These are phyloP conservation scores for Fabriciana adippe DNA, from an alignment of 2,888 invertebrate genomes.

Conservation along the genomic window DNA sequence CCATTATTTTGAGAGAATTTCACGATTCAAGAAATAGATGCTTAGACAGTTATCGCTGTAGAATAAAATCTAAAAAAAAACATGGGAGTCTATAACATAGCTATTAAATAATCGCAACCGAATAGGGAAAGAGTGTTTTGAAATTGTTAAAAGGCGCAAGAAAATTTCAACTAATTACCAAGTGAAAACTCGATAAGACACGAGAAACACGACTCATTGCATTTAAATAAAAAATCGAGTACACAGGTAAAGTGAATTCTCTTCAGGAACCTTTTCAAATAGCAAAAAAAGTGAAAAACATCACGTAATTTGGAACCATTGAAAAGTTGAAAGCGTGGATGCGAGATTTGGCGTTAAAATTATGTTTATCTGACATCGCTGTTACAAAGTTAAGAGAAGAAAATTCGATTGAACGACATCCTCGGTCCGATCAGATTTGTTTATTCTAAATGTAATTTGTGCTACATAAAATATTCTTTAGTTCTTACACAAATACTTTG, in stretches of 20 bases:
- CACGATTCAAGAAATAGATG: not conserved
- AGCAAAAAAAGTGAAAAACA: conserved; percentile 30
- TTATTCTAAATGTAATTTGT: not conserved
- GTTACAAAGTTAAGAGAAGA: conserved; percentile 18
- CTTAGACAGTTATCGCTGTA: too few species aligned
- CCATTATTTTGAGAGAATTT: not conserved
- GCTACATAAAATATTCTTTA: not conserved
- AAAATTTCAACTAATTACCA: not conserved
- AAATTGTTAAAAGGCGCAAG: not conserved
- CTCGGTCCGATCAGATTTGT: conserved; percentile 16
- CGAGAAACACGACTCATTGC: not conserved
- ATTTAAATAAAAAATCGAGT: conserved; percentile 7
- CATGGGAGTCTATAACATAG: too few species aligned
- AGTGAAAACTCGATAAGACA: conserved; percentile 3
- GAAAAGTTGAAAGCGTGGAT: conserved; percentile 29
- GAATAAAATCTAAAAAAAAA: too few species aligned
- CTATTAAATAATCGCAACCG: too few species aligned
- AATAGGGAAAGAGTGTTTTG: too few species aligned
- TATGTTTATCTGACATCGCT: conserved; percentile 23
- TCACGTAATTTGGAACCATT: conserved; percentile 32
- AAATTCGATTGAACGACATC: conserved; percentile 25
- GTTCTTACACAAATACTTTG: too few species aligned
- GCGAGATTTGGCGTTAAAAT: conserved; percentile 26
- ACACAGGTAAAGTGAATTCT: conserved; percentile 21
- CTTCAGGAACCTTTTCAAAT: conserved; percentile 19